Base-by-base conservation (phyloP, 2,888 invertebrate genomes). In the Rhingia rostrata region DNA sequence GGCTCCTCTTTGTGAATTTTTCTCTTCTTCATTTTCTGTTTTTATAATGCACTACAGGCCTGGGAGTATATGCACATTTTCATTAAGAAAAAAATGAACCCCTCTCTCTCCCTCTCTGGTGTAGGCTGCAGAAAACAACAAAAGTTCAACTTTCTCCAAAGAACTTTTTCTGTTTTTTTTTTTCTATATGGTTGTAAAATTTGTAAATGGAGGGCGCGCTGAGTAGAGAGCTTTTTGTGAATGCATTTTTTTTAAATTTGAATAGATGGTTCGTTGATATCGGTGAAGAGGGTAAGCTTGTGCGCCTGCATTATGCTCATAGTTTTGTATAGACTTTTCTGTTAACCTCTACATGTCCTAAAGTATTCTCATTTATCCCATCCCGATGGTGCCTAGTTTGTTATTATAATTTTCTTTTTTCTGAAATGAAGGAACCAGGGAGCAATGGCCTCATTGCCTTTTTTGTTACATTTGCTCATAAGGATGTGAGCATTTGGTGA, bases 261-360 rank as follows among this genome's bases (percentile, higher is more conserved):
- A 78, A 83, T 79, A 51, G 56, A 79, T 83, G 63, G 73, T 43
- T 58, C 60, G 35, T 67, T 69, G n/a, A 58, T 69, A 58, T 58
- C 53, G 39, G 64, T 39, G 60, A 41, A 78, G 37, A 53, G 35
- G 33, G 72, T 63, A 73, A 63, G 58, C 9, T 45, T 72, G 51
- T 66, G 51, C 22, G 22, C 22, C 47, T 64, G 49, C 47, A 77
- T 82, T 77, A 70, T 66, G 66, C 12, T 60, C 12, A 32, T 45
- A 39, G 45, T 51, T 64, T 49, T 70, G 33, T 12, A 12, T 53
- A 22, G 22, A 10, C 51, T 49, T 66, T 66, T 61, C 60, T 45
- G 58, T 72, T 77, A 82, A 77, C 81, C 73, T 78, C 61, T 70
- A 73, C 73, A 83, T 83, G 83, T 83, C 67, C 69, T 79, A 35